phyloP scores from a whole-genome alignment of 2,797 vertebrate genomes.

The Arvicola amphibius region DNA sequence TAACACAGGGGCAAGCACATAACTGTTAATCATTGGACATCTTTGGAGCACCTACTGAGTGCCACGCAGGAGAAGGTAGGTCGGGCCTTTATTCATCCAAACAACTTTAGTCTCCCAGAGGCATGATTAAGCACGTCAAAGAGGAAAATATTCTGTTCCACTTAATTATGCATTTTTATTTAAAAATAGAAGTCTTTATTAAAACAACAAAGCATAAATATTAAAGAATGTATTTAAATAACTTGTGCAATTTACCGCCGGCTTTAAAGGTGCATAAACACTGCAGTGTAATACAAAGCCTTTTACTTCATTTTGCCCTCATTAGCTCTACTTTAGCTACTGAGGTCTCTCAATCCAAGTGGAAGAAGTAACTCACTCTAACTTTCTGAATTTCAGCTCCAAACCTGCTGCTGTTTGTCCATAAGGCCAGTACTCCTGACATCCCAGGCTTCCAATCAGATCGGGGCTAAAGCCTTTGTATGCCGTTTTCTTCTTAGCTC shows the following conservation, averaged over 20 bases:
- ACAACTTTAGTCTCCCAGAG: constrained; percentile 66
- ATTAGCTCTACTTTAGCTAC: constrained; percentile 49
- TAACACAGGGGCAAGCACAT: constrained; percentile 33
- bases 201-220: constrained; percentile 85
- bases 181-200: constrained; percentile 84
- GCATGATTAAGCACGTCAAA: constrained; percentile 70
- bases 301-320: constrained; percentile 51
- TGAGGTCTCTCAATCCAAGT: constrained; percentile 21
- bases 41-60: constrained; percentile 62
- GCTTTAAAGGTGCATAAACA: constrained; percentile 79
- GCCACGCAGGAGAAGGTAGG: background rate
- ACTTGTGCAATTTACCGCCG: constrained; percentile 77
- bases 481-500: background rate
- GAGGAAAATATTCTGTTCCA: constrained; percentile 77
- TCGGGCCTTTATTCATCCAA: constrained; percentile 61
- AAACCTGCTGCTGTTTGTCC: constrained; percentile 36
- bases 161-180: constrained; percentile 84
- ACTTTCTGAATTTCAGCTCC: constrained; percentile 54
- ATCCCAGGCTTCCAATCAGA: background rate
- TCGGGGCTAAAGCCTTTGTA: background rate
- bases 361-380: constrained; percentile 56
- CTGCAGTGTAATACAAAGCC: constrained; percentile 54
- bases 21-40: constrained; percentile 39
- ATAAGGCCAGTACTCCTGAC: background rate
- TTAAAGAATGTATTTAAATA: constrained; percentile 84